These are phyloP conservation scores for Drosophila kikkawai DNA, from an alignment of 1,140 invertebrate species.

Conservation along the genomic window DNA sequence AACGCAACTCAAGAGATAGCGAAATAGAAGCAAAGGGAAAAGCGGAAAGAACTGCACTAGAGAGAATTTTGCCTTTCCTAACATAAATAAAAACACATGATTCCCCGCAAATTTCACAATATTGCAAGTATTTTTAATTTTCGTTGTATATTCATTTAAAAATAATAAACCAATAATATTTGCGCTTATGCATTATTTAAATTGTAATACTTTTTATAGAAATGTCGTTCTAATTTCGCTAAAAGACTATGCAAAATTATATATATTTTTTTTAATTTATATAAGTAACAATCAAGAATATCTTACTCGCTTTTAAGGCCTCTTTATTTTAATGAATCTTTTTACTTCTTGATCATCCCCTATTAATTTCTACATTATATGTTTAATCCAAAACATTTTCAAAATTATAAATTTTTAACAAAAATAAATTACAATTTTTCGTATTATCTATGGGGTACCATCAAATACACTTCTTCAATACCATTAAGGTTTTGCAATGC, in stretches of 20 bases:
- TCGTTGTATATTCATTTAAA: background rate
- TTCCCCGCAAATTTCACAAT: constrained; percentile 4
- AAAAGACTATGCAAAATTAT: no score
- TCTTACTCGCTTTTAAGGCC: no score
- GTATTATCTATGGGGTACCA: no score
- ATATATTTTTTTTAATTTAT: no score
- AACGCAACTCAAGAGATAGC: constrained; percentile 1
- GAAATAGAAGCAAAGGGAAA: background rate
- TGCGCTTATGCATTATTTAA: background rate
- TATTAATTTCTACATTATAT: background rate
- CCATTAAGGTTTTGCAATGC: background rate
- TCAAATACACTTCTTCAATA: background rate
- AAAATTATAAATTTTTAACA: background rate
- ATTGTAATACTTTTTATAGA: background rate
- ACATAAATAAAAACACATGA: constrained; percentile 1
- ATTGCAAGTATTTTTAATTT: background rate
- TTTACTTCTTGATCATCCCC: background rate
- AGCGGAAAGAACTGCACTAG: background rate
- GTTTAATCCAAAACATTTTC: background rate
- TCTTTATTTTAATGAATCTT: background rate
- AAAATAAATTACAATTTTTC: background rate
- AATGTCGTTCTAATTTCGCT: no score
- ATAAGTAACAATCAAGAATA: no score
- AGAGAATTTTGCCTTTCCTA: background rate
- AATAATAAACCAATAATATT: background rate